Conservation (phyloP, 2,797 vertebrate species). For the Triplophysa bombifrons region DNA sequence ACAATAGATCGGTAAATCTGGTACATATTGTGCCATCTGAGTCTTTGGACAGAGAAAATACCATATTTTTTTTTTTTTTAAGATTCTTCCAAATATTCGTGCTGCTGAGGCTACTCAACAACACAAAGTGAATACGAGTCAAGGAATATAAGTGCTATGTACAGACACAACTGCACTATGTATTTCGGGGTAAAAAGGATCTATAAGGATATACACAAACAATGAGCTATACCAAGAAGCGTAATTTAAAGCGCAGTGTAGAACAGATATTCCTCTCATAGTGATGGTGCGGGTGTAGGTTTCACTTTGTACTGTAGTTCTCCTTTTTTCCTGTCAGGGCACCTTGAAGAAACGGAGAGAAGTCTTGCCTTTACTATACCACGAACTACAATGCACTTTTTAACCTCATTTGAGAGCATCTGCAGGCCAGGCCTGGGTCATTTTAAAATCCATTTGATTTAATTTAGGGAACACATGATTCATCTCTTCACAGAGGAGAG, state of each 20-base stretch:
- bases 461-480: conserved; percentile 55
- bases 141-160: too few species aligned
- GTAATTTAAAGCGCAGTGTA: not conserved
- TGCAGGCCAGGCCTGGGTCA: conserved; percentile 41
- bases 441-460: conserved; percentile 65
- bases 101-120: too few species aligned
- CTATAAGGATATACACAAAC: not conserved
- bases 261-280: not conserved
- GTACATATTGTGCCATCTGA: too few species aligned
- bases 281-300: not conserved
- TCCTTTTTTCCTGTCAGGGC: not conserved
- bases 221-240: not conserved
- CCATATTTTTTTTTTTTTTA: too few species aligned
- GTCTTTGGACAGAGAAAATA: too few species aligned
- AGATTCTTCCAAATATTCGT: too few species aligned
- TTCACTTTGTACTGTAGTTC: not conserved
- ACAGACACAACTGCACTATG: not conserved
- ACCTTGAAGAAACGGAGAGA: conserved; percentile 22
- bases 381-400: conserved; percentile 51
- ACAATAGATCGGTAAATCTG: too few species aligned
- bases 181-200: not conserved
- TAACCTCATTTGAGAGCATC: conserved; percentile 43
- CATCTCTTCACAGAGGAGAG: conserved; percentile 42
- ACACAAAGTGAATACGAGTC: not conserved
- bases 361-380: conserved; percentile 18